Evolutionary conservation across 2,888 invertebrate genomes (phyloP), one percentile per base, ranked within the genome.

Genomic region (Amphimallon solstitiale): DNA sequence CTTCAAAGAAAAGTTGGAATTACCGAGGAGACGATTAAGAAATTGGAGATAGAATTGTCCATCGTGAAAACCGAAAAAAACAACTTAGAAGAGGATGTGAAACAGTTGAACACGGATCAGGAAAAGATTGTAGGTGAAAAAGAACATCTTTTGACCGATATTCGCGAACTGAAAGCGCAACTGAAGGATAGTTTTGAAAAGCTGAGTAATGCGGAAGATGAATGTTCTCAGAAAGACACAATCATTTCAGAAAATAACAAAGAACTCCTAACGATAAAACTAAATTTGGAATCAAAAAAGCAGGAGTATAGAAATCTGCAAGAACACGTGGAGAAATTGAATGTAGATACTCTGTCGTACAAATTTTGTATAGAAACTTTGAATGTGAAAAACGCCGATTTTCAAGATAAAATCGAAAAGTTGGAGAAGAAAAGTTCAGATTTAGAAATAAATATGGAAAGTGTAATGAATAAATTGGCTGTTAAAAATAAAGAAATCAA

Each of bases 401-500:
- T 70, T 14, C 34, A 70, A 40, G 46, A 45, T 43, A 74, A 73
- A 63, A 40, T 71, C 10, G 66, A 59, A n/a, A 66, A 71, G 40
- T 60, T 68, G 10, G 68, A 69, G 54, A 43, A 49, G 1, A 69
- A 70, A 38, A 70, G 66, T 56, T 17, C 52, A 10, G 69, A 73
- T 60, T 69, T 73, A 19, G 69, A 71, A 60, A 45, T 15, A 12
- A 69, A 68, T 12, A 63, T 71, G 34, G 68, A 70, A 19, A 64
- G 43, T 23, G 63, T 68, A 23, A 60, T 75, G 12, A 45, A 12
- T 5, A 65, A 70, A 10, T 46, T 73, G 14, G 43, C 66, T 23
- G 10, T 54, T 3, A 72, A 69, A 37, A 70, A 69, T 52, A 65
- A 71, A 21, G 66, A 71, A 54, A 54, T 72, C 10, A 65, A 68